phyloP scores from a whole-genome alignment of 2,113 vertebrate species.

The Pteruthius melanotis region DNA sequence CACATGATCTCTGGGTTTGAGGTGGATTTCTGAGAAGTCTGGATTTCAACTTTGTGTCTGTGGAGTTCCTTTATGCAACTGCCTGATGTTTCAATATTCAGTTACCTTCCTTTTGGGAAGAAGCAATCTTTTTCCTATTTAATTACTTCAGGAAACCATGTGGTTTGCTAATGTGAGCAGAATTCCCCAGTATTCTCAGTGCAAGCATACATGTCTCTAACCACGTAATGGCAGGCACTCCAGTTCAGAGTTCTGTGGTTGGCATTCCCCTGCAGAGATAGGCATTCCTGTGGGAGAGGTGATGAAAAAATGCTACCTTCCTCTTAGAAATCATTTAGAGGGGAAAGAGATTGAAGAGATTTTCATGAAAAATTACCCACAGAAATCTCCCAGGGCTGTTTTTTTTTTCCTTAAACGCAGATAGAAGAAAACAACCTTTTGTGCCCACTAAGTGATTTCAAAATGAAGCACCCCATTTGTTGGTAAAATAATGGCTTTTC shows the following conservation, averaged over 20 bases:
- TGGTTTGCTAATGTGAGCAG: background rate
- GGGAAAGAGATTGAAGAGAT: background rate
- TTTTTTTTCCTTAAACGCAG: background rate
- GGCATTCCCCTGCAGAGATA: background rate
- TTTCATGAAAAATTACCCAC: background rate
- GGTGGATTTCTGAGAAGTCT: background rate
- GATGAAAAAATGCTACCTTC: background rate
- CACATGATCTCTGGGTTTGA: background rate
- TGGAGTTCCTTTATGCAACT: background rate
- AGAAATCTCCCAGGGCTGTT: background rate
- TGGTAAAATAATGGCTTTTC: background rate
- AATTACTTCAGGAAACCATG: conserved; percentile 14
- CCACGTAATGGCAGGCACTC: background rate
- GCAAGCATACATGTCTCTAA: background rate
- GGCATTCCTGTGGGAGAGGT: background rate
- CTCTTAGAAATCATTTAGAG: background rate
- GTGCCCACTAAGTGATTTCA: background rate
- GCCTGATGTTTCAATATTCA: background rate
- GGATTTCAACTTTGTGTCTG: background rate
- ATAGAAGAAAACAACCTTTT: background rate
- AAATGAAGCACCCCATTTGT: accelerated
- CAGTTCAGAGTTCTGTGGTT: background rate
- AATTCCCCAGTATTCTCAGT: background rate
- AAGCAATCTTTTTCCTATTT: background rate
- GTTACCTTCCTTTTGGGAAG: conserved; percentile 40